Evolutionary conservation across 1,140 invertebrate genomes (phyloP).

Genomic region (Apolygus lucorum): DNA sequence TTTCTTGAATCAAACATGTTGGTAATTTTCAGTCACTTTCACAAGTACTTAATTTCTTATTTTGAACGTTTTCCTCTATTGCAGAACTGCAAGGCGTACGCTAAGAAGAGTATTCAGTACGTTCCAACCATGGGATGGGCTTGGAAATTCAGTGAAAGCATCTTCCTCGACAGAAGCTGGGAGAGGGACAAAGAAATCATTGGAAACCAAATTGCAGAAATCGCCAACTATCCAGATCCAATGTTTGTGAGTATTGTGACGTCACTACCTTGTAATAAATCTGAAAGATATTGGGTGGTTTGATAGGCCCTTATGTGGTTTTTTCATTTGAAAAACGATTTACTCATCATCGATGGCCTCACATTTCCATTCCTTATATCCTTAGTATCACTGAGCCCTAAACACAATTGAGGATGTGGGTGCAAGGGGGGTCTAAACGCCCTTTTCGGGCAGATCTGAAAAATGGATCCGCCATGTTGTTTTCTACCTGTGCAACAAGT

Average conservation of each 20-base stretch:
- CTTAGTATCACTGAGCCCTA: no score
- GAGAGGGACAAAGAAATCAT: constrained; percentile 81
- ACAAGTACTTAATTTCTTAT: no score
- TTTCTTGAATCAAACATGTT: no score
- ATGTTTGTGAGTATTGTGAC: constrained; percentile 69
- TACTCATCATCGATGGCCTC: background rate
- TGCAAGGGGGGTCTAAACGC: no score
- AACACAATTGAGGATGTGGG: no score
- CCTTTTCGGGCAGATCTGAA: no score
- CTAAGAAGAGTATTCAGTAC: constrained; percentile 84
- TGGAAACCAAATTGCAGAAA: constrained; percentile 63
- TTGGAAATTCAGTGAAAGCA: constrained; percentile 87
- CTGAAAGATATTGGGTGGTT: no score
- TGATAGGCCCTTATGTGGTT: background rate
- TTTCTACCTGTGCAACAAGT: no score
- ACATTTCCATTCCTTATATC: constrained; percentile 16
- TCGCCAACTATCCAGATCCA: constrained; percentile 78
- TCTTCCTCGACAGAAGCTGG: constrained; percentile 86
- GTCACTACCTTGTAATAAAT: no score
- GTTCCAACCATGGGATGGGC: constrained; percentile 91
- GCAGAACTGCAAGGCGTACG: constrained; percentile 89
- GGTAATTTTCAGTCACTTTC: no score
- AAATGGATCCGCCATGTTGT: no score
- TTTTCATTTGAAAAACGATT: background rate
- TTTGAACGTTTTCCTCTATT: constrained; percentile 39